phyloP scores from a whole-genome alignment of 2,888 invertebrate genomes.

The Apoda limacodes region DNA sequence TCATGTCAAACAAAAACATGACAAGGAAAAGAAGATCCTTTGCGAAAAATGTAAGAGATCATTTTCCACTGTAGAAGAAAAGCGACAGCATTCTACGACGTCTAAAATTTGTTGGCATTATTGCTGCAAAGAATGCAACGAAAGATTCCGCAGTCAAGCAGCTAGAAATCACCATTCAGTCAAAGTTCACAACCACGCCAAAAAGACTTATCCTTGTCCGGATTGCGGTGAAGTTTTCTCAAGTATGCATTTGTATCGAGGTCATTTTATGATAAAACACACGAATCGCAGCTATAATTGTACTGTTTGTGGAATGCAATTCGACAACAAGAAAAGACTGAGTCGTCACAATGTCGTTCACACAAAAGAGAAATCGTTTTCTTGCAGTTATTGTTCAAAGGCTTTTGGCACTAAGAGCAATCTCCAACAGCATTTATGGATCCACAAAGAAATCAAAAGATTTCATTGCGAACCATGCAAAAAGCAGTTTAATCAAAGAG shows the following conservation, averaged over 20 bases:
- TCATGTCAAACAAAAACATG: too few species aligned
- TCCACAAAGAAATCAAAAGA: slow-evolving; percentile 42
- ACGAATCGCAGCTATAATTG: slow-evolving; percentile 36
- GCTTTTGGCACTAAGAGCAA: slow-evolving; percentile 43
- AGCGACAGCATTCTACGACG: slow-evolving; percentile 29
- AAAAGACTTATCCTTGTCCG: slow-evolving; percentile 25
- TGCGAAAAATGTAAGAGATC: slow-evolving; percentile 31
- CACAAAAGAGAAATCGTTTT: slow-evolving; percentile 51
- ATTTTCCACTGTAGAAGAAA: slow-evolving; percentile 31
- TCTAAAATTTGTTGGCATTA: slow-evolving; percentile 35
- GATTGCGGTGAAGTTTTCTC: slow-evolving; percentile 33
- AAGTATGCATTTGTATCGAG: slow-evolving; percentile 26
- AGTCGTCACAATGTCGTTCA: slow-evolving; percentile 56
- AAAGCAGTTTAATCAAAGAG: slow-evolving; percentile 33
- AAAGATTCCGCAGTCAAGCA: slow-evolving; percentile 27
- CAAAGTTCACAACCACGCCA: slow-evolving; percentile 22
- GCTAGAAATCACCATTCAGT: slow-evolving; percentile 37
- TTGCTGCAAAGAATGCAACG: slow-evolving; percentile 36
- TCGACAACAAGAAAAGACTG: slow-evolving; percentile 47
- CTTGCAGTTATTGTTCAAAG: slow-evolving; percentile 56
- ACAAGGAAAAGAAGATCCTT: too few species aligned
- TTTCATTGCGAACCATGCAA: slow-evolving; percentile 39
- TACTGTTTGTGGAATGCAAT: slow-evolving; percentile 48
- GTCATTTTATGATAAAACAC: slow-evolving; percentile 38
- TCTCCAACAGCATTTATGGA: slow-evolving; percentile 45